These are phyloP conservation scores for Autographa pulchrina DNA, from an alignment of 2,888 invertebrate species.

Conservation along the genomic window DNA sequence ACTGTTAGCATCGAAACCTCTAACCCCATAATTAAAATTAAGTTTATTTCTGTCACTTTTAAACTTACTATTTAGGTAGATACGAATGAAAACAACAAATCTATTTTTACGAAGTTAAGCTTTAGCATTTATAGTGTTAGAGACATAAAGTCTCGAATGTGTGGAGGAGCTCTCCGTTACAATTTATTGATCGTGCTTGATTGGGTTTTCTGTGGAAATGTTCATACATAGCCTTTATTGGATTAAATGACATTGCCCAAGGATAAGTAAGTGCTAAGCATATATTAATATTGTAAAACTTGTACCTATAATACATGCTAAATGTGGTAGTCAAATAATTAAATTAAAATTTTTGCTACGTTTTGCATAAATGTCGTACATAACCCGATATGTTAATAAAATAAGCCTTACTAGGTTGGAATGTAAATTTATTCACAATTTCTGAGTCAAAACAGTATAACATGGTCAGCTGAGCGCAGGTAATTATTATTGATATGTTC, in stretches of 20 bases:
- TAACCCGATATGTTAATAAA: conserved; percentile 54
- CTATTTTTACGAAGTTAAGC: not conserved
- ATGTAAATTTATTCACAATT: conserved; percentile 57
- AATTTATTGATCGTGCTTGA: conserved; percentile 34
- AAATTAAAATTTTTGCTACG: conserved; percentile 42
- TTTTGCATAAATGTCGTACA: conserved; percentile 39
- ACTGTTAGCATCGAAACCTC: not conserved
- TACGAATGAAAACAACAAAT: not conserved
- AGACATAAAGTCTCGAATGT: conserved; percentile 34
- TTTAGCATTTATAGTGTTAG: not conserved
- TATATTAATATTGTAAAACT: not conserved
- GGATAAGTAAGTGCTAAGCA: conserved; percentile 9
- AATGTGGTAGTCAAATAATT: conserved; percentile 17
- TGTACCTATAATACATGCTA: not conserved
- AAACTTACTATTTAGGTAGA: not conserved
- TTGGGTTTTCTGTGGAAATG: conserved; percentile 33
- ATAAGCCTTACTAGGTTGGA: conserved; percentile 40
- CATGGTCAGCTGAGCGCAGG: conserved; percentile 29
- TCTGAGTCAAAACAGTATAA: conserved; percentile 52
- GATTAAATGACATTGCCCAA: conserved; percentile 18
- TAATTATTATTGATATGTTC: conserved; percentile 54
- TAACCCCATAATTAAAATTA: not conserved
- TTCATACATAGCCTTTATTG: conserved; percentile 13
- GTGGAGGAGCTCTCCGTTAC: conserved; percentile 31
- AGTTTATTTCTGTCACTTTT: not conserved